phyloP scores from a whole-genome alignment of 2,113 vertebrate species.

The Planiliza haematocheilus region DNA sequence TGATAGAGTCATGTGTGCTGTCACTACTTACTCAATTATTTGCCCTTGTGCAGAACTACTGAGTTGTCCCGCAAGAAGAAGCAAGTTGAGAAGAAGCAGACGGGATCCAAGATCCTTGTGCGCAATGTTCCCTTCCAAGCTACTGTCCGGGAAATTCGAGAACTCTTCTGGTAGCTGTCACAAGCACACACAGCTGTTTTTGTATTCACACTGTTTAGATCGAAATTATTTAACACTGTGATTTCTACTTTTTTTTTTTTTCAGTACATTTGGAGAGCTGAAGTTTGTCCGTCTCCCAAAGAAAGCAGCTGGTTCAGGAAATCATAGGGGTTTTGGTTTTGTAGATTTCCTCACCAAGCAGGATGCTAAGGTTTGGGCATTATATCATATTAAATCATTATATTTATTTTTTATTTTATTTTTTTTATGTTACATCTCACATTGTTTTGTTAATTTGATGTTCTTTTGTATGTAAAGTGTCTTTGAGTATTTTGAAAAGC shows the following conservation, averaged over 20 bases:
- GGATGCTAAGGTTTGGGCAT: conserved; percentile 92
- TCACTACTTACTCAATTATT: neutral
- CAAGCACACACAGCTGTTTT: neutral
- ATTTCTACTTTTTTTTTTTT: conserved; percentile 22
- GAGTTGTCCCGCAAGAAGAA: conserved; percentile 83
- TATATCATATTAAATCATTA: too few species aligned
- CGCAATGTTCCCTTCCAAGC: conserved; percentile 97
- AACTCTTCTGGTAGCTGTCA: conserved; percentile 91
- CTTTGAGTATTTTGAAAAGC: too few species aligned
- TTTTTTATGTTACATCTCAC: too few species aligned
- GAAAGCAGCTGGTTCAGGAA: conserved; percentile 89
- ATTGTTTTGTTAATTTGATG: too few species aligned
- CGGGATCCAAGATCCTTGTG: conserved; percentile 93
- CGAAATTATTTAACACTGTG: neutral
- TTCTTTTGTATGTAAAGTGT: too few species aligned
- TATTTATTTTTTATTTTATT: too few species aligned
- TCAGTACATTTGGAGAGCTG: conserved; percentile 96
- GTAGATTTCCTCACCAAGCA: conserved; percentile 97
- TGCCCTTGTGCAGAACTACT: conserved; percentile 75
- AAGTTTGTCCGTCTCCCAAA: conserved; percentile 94
- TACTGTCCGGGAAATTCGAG: conserved; percentile 87
- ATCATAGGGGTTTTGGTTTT: conserved; percentile 94
- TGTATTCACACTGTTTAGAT: neutral
- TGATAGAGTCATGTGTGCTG: neutral
- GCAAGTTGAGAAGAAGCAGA: conserved; percentile 89